Percentiles rank a stretch among this genome's conserved stretches.
These are phyloP conservation scores for Anas platyrhynchos DNA, from an alignment of 2,113 vertebrate genomes.

Conservation along the genomic window DNA sequence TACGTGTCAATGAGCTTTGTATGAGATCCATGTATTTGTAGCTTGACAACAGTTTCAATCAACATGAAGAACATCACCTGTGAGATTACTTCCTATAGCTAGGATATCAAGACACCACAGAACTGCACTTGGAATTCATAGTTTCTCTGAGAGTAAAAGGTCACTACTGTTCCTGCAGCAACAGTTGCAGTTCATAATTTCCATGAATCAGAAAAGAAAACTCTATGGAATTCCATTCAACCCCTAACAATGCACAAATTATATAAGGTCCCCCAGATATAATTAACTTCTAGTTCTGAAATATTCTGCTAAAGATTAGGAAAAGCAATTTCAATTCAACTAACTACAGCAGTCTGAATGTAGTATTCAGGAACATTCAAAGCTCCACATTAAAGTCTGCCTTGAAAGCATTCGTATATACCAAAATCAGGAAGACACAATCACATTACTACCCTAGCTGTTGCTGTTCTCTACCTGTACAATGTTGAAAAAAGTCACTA, in stretches of 20 bases:
- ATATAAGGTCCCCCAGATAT: neutral
- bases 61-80: neutral
- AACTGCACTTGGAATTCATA: neutral
- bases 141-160: neutral
- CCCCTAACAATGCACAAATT: neutral
- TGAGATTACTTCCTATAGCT: neutral
- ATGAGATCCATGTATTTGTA: neutral
- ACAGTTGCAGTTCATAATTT: neutral
- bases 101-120: neutral
- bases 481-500: neutral
- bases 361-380: neutral
- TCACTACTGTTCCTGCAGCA: neutral
- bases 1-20: neutral
- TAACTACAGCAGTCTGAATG: neutral
- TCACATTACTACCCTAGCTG: neutral
- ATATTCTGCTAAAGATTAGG: neutral
- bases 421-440: neutral
- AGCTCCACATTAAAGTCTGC: neutral
- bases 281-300: neutral
- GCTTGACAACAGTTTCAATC: neutral
- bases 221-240: neutral
- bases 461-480: neutral
- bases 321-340: neutral
- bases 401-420: neutral
- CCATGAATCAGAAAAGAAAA: neutral